A percentile compares a stretch with the other conserved stretches of the same genome.
Evolutionary conservation across 2,888 invertebrate genomes (phyloP).

Genomic region (Pecten maximus): DNA sequence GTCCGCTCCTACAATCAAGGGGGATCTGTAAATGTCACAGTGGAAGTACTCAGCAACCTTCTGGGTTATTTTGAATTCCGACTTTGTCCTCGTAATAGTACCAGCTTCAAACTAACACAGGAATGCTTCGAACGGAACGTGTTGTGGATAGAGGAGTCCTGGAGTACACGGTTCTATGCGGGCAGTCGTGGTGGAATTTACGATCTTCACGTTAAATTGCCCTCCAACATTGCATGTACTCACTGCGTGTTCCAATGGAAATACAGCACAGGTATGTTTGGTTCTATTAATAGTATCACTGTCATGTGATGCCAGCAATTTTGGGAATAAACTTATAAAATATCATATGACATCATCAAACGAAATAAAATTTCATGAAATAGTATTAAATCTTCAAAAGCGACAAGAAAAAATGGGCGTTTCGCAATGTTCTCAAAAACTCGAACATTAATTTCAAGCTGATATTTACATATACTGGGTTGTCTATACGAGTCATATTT

Average conservation of each 20-base stretch:
- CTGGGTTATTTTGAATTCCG: slow-evolving; percentile 81
- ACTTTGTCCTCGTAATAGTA: slow-evolving; percentile 78
- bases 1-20: slow-evolving; percentile 77
- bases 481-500: no score
- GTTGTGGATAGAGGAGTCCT: slow-evolving; percentile 73
- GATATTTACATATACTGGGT: no score
- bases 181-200: slow-evolving; percentile 68
- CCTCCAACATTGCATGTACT: slow-evolving; percentile 76
- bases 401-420: no score
- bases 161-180: slow-evolving; percentile 66
- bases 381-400: no score
- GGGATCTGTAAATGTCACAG: slow-evolving; percentile 77
- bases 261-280: slow-evolving; percentile 79
- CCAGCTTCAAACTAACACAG: slow-evolving; percentile 72
- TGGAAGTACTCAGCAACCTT: slow-evolving; percentile 81
- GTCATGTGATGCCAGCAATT: no score
- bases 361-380: no score
- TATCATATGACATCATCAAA: no score
- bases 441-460: no score
- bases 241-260: slow-evolving; percentile 83
- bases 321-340: no score
- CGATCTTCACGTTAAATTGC: slow-evolving; percentile 72
- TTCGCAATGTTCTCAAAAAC: no score
- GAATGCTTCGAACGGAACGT: slow-evolving; percentile 78
- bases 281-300: no score